These are phyloP conservation scores for Ochropleura plecta DNA, from an alignment of 2,888 invertebrate species.

Conservation along the genomic window DNA sequence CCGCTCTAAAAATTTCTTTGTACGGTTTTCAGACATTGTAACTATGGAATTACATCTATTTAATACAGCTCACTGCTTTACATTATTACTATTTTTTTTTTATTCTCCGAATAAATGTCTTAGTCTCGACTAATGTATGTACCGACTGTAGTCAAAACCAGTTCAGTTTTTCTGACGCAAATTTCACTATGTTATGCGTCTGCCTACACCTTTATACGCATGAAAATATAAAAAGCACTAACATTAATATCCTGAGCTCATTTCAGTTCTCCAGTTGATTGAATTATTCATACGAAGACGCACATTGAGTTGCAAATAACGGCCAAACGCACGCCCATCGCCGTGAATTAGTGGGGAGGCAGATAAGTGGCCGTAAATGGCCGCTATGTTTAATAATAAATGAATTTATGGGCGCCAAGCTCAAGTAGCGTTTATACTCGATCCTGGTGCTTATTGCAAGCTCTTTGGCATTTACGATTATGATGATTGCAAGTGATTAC, in stretches of 20 bases:
- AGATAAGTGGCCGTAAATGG: constrained; percentile 61
- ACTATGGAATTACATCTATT: too few species aligned
- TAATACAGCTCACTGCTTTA: too few species aligned
- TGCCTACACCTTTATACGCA: not conserved
- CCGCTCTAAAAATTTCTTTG: too few species aligned
- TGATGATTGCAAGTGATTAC: constrained; percentile 28
- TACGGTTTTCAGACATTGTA: too few species aligned
- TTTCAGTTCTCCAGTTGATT: constrained; percentile 63
- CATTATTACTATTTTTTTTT: too few species aligned
- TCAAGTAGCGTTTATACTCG: constrained; percentile 41
- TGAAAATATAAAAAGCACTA: constrained; percentile 61
- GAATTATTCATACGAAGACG: constrained; percentile 75
- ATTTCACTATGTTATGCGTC: not conserved
- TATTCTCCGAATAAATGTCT: too few species aligned
- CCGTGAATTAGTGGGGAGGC: constrained; percentile 52
- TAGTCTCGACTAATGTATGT: too few species aligned
- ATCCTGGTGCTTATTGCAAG: constrained; percentile 12
- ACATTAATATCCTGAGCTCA: constrained; percentile 57
- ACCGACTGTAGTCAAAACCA: not conserved
- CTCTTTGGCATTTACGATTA: constrained; percentile 26
- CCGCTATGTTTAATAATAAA: constrained; percentile 63
- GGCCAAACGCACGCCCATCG: constrained; percentile 63
- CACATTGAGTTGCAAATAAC: constrained; percentile 72
- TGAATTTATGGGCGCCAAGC: constrained; percentile 48
- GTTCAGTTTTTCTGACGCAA: not conserved